These are phyloP conservation scores for Eupithecia pulchellata DNA, from an alignment of 2,888 invertebrate species.

Conservation along the genomic window DNA sequence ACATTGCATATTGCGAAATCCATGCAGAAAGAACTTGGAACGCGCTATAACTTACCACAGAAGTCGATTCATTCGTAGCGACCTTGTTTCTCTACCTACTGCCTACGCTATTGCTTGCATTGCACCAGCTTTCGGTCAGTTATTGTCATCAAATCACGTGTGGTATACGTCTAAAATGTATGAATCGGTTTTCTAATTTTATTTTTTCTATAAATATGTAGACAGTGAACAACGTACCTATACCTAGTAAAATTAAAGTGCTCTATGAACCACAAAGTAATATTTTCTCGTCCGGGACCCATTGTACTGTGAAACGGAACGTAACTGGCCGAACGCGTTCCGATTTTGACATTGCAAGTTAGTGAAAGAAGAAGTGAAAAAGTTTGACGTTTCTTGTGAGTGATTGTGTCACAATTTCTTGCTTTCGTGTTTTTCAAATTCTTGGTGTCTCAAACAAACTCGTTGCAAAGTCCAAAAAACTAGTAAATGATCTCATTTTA, in stretches of 20 bases:
- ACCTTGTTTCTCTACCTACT: slow-evolving; percentile 62
- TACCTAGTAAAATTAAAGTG: neutral
- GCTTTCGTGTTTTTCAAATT: slow-evolving; percentile 53
- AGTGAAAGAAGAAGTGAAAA: slow-evolving; percentile 68
- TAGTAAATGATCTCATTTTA: slow-evolving; percentile 35
- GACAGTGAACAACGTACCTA: neutral
- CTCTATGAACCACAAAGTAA: neutral
- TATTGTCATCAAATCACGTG: neutral
- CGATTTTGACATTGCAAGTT: slow-evolving; percentile 41
- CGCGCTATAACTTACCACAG: slow-evolving; percentile 54
- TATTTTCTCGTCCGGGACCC: neutral
- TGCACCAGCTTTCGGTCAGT: slow-evolving; percentile 4
- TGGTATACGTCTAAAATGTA: neutral
- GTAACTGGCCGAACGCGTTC: slow-evolving; percentile 56
- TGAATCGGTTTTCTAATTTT: neutral
- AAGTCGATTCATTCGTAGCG: slow-evolving; percentile 54
- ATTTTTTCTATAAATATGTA: neutral
- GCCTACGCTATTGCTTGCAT: slow-evolving; percentile 10
- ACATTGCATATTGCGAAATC: slow-evolving; percentile 73
- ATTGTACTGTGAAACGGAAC: neutral
- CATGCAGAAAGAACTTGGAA: slow-evolving; percentile 65
- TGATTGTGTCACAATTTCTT: slow-evolving; percentile 53
- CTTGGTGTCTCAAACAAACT: slow-evolving; percentile 47
- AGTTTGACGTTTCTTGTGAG: slow-evolving; percentile 77
- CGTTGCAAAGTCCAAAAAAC: slow-evolving; percentile 41